Percentiles rank a stretch among this genome's conserved stretches.
phyloP scores from a whole-genome alignment of 2,888 invertebrate genomes.

The Cosmia pyralina region DNA sequence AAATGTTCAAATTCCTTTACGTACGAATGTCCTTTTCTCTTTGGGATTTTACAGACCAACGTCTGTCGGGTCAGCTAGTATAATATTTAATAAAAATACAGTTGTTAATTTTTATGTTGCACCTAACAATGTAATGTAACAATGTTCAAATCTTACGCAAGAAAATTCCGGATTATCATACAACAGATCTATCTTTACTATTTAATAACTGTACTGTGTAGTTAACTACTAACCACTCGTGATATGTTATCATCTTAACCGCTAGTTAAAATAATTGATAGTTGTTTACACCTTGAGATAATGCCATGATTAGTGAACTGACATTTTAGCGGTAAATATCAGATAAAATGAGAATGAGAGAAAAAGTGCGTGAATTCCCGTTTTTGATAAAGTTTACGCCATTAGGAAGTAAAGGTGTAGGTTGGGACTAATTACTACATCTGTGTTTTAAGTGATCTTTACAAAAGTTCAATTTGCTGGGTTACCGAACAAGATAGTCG shows the following conservation, averaged over 20 bases:
- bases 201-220: conserved; percentile 49
- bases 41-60: no score
- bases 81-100: background rate
- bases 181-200: conserved; percentile 47
- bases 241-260: conserved; percentile 49
- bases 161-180: conserved; percentile 26
- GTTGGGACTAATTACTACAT: conserved; percentile 25
- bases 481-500: background rate
- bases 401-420: conserved; percentile 5
- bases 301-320: conserved; percentile 43
- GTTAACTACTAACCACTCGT: conserved; percentile 31
- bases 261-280: conserved; percentile 59
- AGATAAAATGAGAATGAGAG: conserved; percentile 9
- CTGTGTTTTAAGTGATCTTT: background rate
- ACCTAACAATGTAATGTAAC: background rate
- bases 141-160: conserved; percentile 43
- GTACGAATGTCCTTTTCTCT: no score
- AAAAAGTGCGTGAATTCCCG: conserved; percentile 1
- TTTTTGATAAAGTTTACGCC: conserved; percentile 2
- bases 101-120: background rate
- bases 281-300: conserved; percentile 64
- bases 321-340: conserved; percentile 54
- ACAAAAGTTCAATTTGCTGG: background rate
- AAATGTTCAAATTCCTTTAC: no score
- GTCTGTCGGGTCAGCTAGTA: background rate